Conservation (phyloP, 2,888 invertebrate genomes). For the Heliconius ismenius region DNA sequence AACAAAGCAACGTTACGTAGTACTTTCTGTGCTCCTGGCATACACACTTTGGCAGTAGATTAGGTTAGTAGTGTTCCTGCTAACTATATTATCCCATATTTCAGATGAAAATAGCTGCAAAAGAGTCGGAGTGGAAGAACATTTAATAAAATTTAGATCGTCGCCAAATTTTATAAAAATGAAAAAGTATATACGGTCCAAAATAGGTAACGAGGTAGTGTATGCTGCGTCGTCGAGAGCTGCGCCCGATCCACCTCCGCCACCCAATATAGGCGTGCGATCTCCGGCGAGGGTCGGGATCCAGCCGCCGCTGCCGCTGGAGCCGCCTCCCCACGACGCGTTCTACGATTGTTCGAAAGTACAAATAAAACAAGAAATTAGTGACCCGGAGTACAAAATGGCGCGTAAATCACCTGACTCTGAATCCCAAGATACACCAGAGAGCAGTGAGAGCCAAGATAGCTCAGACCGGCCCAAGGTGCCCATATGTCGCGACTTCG, state of each 20-base stretch:
- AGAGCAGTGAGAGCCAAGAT: slow-evolving; percentile 14
- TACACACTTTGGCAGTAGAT: background rate
- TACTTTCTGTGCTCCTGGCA: background rate
- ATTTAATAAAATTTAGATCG: slow-evolving; percentile 58
- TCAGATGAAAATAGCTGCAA: slow-evolving; percentile 44
- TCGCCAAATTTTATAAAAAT: slow-evolving; percentile 67
- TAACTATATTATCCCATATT: background rate
- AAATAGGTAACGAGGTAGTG: slow-evolving; percentile 52
- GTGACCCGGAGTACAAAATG: slow-evolving; percentile 39
- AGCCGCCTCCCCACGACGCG: slow-evolving; percentile 47
- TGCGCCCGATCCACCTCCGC: slow-evolving; percentile 31
- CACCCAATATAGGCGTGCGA: slow-evolving; percentile 21
- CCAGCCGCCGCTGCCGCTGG: slow-evolving; percentile 47
- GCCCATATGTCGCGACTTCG: slow-evolving; percentile 63
- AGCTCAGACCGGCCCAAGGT: slow-evolving; percentile 24
- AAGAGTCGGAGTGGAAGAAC: slow-evolving; percentile 54
- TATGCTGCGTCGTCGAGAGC: slow-evolving; percentile 33
- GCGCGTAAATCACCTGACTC: slow-evolving; percentile 9
- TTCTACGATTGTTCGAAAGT: slow-evolving; percentile 30
- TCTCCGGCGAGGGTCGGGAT: slow-evolving; percentile 32
- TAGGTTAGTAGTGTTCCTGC: background rate
- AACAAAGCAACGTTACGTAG: background rate
- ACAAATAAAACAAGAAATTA: slow-evolving; percentile 44
- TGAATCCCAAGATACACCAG: background rate
- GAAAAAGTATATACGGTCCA: slow-evolving; percentile 63